These are phyloP conservation scores for Todiramphus saurophagus DNA, from an alignment of 2,113 vertebrate species.

Conservation along the genomic window DNA sequence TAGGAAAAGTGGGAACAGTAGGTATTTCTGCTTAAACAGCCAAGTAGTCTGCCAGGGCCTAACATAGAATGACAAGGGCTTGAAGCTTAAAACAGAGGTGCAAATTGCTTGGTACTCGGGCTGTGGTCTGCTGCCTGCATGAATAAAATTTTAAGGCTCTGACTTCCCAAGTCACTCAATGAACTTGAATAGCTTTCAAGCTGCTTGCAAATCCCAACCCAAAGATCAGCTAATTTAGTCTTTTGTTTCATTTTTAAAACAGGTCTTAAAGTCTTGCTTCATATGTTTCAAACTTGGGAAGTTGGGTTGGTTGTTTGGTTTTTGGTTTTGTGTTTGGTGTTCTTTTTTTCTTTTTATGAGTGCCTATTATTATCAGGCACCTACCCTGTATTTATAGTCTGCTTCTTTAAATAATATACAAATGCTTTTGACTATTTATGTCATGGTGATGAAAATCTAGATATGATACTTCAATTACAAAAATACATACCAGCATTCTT, in stretches of 20 bases:
- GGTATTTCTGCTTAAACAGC: conserved; percentile 48
- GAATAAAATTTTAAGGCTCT: conserved; percentile 51
- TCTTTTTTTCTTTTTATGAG: not conserved
- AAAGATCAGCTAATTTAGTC: not conserved
- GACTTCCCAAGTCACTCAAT: not conserved
- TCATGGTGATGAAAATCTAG: not conserved
- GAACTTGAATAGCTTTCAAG: conserved; percentile 17
- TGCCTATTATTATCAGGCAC: not conserved
- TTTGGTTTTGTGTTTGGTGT: not conserved
- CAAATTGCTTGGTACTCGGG: conserved; percentile 47
- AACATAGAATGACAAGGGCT: conserved; percentile 24
- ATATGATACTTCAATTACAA: conserved; percentile 1
- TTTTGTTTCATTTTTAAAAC: not conserved
- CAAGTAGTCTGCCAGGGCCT: conserved; percentile 31
- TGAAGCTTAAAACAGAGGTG: conserved; percentile 51
- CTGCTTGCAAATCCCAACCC: not conserved
- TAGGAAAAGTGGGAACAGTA: conserved; percentile 44
- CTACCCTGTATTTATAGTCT: not conserved
- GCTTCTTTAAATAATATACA: conserved; percentile 17
- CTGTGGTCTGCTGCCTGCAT: conserved; percentile 45
- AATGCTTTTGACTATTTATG: conserved; percentile 9
- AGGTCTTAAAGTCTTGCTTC: not conserved
- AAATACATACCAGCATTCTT: not conserved
- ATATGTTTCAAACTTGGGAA: not conserved
- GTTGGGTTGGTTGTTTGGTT: not conserved